A percentile compares a stretch with the other conserved stretches of the same genome.
Conservation (phyloP, 2,113 vertebrate genomes). For the Hylia prasina region DNA sequence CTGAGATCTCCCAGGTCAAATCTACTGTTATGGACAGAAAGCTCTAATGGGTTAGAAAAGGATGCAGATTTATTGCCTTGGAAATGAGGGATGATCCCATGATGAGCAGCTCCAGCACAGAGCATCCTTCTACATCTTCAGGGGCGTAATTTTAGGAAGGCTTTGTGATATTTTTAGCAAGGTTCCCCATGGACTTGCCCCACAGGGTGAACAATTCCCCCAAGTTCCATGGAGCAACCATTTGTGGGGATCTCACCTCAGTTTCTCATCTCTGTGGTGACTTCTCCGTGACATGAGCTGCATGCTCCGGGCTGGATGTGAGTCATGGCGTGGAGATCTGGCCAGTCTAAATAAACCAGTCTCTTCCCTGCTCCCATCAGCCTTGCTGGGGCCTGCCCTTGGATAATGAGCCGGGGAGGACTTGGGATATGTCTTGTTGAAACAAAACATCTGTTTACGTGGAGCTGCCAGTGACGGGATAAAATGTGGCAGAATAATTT, state of each 20-base stretch:
- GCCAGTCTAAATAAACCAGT: conserved; percentile 53
- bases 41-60: neutral
- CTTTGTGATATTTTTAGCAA: neutral
- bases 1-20: neutral
- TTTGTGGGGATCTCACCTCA: neutral
- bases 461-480: neutral
- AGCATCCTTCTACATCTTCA: neutral
- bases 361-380: neutral
- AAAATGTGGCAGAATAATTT: neutral
- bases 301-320: neutral
- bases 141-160: accelerated
- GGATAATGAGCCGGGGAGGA: neutral
- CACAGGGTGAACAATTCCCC: neutral
- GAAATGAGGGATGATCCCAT: neutral
- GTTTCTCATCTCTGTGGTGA: neutral
- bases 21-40: neutral
- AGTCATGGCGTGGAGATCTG: neutral
- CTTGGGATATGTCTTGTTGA: neutral
- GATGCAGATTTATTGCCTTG: neutral
- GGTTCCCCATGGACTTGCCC: neutral
- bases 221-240: accelerated
- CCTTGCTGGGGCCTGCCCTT: neutral
- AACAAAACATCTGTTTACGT: neutral
- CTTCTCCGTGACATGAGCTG: neutral
- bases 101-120: accelerated